Evolutionary conservation across 92 coral and sea anemone species (phyloP), one percentile per base, ranked within the genome.

Genomic region (Phenganax stokvisi): DNA sequence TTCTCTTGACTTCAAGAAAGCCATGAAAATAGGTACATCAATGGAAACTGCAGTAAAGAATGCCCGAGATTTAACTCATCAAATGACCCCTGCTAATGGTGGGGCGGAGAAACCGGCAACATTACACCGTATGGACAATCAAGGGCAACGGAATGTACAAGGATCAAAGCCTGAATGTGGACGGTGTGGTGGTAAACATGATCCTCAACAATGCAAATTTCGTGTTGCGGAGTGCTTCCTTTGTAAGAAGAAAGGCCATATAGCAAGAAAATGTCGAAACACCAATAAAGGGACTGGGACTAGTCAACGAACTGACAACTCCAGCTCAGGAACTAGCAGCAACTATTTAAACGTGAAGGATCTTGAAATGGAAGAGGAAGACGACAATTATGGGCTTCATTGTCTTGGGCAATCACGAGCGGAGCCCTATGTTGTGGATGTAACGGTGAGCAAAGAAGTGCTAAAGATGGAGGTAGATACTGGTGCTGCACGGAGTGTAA

Each of bases 21-120:
- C 75, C 20, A 3, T 28, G 7, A 70, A 70, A 70, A 70, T 70
- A 70, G 54, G 54, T 15, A 70, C 75, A n/a, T 70, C 75, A 70
- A 70, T 70, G 75, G 75, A 70, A 54, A 70, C 75, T 10, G 75
- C 75, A 10, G 54, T 70, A 70, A 70, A 70, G 74, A 70, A 44
- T 70, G 16, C 56, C 12, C 54, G 55, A 70, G 54, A 70, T 10
- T 70, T 70, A 12, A 12, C 56, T 6, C 54, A 29, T 70, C 75
- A 29, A 54, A 70, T 52, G 54, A 54, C 75, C 30, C 17, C 17
- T 0, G 68, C 29, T n/a, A 25, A 62, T 62, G 28, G 17, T 4
- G 27, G 27, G 7, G 27, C 30, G 5, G 68, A 62, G 31, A 12
- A 62, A 62, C 31, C 68, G 5, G 5, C 68, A 16, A 62, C 68